Evolutionary conservation across 2,113 vertebrate species (phyloP).

Genomic region (Eira barbara): DNA sequence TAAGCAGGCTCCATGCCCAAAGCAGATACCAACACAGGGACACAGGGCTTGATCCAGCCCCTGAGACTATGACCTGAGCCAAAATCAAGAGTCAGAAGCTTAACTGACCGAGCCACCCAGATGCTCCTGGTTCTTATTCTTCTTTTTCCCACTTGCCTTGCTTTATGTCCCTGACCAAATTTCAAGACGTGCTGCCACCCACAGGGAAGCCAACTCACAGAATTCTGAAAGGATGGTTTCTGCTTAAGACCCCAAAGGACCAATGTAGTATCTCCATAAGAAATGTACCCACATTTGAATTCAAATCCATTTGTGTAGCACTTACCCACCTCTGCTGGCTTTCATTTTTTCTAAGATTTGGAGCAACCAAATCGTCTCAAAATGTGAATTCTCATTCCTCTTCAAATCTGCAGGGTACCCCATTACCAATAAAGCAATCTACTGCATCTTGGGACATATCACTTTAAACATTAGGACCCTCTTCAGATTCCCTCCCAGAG

Average conservation of each 20-base stretch:
- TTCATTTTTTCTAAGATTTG: slow-evolving; percentile 11
- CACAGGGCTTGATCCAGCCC: not conserved
- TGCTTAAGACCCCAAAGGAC: not conserved
- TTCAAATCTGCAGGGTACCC: not conserved
- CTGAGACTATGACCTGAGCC: not conserved
- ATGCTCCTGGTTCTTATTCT: not conserved
- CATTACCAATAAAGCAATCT: slow-evolving; percentile 11
- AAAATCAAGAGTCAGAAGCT: not conserved
- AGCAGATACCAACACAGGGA: not conserved
- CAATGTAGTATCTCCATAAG: not conserved
- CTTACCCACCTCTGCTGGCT: not conserved
- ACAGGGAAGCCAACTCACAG: no score
- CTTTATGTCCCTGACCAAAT: not conserved
- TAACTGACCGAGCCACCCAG: not conserved
- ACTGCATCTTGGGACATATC: not conserved
- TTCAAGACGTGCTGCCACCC: not conserved
- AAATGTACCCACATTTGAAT: not conserved
- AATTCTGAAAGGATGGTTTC: not conserved
- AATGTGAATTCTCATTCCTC: slow-evolving; percentile 36
- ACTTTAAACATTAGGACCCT: slow-evolving; percentile 29
- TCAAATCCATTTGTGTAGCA: not conserved
- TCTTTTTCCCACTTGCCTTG: not conserved
- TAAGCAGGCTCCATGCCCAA: not conserved
- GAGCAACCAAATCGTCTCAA: not conserved
- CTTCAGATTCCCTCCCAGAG: not conserved